phyloP scores from a whole-genome alignment of 2,113 vertebrate species.

The Microtus montanus region DNA sequence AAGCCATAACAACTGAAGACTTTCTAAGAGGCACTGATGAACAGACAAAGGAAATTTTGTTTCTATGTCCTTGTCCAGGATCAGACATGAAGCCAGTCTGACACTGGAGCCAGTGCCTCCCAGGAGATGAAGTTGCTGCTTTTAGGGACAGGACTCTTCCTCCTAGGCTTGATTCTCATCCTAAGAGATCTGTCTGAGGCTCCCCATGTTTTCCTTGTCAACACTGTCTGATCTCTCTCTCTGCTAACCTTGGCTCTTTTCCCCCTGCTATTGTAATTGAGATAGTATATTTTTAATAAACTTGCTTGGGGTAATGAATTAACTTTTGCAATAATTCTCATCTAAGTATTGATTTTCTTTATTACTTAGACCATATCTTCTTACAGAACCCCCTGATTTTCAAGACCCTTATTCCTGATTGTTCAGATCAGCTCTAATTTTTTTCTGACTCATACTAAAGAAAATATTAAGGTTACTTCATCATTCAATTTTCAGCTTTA shows the following conservation, averaged over 20 bases:
- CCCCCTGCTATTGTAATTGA: neutral
- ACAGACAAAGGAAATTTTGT: neutral
- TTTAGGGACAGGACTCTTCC: neutral
- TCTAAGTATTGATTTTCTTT: neutral
- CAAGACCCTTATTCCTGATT: neutral
- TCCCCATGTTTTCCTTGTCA: neutral
- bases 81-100: neutral
- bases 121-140: neutral
- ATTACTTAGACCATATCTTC: neutral
- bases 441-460: neutral
- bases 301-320: neutral
- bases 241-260: neutral
- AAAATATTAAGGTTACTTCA: neutral
- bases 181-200: neutral
- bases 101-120: neutral
- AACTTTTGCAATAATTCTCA: neutral
- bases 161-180: neutral
- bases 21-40: neutral
- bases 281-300: neutral
- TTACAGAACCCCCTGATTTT: rapidly evolving
- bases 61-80: neutral
- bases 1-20: neutral
- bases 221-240: too few species aligned
- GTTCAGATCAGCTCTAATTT: neutral
- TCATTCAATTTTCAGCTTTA: neutral